These are phyloP conservation scores for Euphonia xanthogaster DNA, from an alignment of 2,797 vertebrate species.

Conservation along the genomic window DNA sequence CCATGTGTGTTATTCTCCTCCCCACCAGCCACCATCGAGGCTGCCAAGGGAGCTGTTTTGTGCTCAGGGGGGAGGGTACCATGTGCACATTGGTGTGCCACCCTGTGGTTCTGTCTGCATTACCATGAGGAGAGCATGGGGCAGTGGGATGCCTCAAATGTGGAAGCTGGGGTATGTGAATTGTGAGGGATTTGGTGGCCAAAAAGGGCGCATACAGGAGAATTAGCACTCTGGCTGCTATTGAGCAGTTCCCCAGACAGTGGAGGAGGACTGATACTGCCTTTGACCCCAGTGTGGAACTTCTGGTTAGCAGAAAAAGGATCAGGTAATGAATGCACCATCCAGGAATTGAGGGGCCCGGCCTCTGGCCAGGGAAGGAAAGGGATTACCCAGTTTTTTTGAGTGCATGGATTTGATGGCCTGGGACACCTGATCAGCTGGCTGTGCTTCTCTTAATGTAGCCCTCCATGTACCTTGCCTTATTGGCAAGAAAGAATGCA, in stretches of 20 bases:
- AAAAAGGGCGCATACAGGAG: not conserved
- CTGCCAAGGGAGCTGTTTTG: not conserved
- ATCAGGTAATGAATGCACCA: not conserved
- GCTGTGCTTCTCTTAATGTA: not conserved
- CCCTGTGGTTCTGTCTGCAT: not conserved
- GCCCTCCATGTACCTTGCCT: not conserved
- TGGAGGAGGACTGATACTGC: not conserved
- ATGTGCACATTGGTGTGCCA: not conserved
- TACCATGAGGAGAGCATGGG: accelerated
- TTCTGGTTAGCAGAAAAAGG: not conserved
- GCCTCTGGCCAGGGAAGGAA: not conserved
- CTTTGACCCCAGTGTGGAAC: not conserved
- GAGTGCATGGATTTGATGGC: not conserved
- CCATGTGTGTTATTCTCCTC: not conserved
- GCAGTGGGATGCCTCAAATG: not conserved
- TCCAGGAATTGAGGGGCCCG: not conserved
- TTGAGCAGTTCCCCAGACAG: not conserved
- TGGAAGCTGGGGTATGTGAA: not conserved
- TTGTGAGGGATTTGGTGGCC: not conserved
- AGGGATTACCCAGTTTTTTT: not conserved
- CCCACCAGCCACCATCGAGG: not conserved
- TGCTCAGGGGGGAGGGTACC: not conserved
- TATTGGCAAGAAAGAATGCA: not conserved
- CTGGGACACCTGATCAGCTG: not conserved
- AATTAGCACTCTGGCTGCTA: not conserved